Evolutionary conservation across 2,113 vertebrate species (phyloP).

Genomic region (Corythornis madagascariensis): DNA sequence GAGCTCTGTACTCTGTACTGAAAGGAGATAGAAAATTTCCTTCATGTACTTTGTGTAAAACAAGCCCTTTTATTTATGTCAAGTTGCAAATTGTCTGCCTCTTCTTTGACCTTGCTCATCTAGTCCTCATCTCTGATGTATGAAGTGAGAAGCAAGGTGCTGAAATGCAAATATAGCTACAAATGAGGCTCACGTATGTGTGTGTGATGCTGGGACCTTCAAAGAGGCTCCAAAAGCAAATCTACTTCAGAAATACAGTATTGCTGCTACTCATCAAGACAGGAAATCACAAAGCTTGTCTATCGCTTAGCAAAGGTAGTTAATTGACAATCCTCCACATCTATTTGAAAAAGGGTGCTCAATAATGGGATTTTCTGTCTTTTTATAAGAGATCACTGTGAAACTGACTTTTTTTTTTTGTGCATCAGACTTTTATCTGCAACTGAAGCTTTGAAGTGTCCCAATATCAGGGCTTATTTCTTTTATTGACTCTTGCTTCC

Average conservation of each 20-base stretch:
- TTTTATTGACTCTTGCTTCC: background rate
- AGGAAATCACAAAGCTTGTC: background rate
- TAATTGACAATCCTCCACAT: background rate
- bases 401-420: background rate
- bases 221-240: background rate
- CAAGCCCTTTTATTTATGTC: background rate
- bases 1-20: background rate
- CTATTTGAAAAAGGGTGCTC: background rate
- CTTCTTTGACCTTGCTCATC: constrained; percentile 9
- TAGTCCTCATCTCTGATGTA: background rate
- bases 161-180: constrained; percentile 17
- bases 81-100: constrained; percentile 4
- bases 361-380: constrained; percentile 18
- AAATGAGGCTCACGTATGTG: background rate
- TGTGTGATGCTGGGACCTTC: background rate
- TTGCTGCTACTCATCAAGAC: background rate
- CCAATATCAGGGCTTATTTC: background rate
- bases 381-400: background rate
- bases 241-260: background rate
- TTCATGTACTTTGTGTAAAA: background rate
- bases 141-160: background rate
- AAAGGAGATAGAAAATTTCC: background rate
- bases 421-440: background rate
- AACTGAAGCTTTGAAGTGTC: constrained; percentile 7
- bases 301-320: background rate